Evolutionary conservation across 1,140 invertebrate genomes (phyloP).

Genomic region (Triops longicaudatus): DNA sequence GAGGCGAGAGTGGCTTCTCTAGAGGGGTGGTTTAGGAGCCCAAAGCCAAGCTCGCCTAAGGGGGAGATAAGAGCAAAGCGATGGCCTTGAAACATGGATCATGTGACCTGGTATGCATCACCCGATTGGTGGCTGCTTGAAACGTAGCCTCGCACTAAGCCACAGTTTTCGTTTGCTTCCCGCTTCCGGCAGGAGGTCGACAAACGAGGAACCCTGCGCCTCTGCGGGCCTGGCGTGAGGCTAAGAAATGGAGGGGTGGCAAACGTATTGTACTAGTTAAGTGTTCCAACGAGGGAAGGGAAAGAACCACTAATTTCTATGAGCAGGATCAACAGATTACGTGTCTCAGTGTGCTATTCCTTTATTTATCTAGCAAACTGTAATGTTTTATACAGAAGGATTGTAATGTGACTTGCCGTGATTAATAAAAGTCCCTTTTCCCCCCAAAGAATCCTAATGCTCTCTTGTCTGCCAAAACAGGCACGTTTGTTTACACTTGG

Average conservation of each 20-base stretch:
- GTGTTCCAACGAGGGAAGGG: neutral
- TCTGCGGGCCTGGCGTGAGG: neutral
- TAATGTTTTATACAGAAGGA: neutral
- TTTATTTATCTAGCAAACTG: neutral
- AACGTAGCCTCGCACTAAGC: neutral
- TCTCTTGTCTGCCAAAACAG: neutral
- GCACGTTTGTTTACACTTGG: slow-evolving; percentile 11
- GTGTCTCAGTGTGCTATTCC: neutral
- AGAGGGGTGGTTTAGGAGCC: neutral
- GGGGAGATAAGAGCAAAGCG: neutral
- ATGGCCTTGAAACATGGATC: neutral
- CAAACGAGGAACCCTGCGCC: slow-evolving; percentile 4
- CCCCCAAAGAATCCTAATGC: neutral
- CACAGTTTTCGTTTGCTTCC: neutral
- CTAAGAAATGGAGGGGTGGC: slow-evolving; percentile 8
- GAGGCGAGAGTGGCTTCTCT: neutral
- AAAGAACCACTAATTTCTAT: neutral
- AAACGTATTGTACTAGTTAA: neutral
- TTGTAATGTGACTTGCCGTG: no score
- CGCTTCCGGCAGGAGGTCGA: slow-evolving; percentile 13
- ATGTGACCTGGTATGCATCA: neutral
- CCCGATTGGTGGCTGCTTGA: neutral
- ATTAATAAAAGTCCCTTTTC: no score
- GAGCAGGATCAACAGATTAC: neutral
- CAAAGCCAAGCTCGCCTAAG: neutral